These are phyloP conservation scores for Sterrhoptilus dennistouni DNA, from an alignment of 2,113 vertebrate species.

Conservation along the genomic window DNA sequence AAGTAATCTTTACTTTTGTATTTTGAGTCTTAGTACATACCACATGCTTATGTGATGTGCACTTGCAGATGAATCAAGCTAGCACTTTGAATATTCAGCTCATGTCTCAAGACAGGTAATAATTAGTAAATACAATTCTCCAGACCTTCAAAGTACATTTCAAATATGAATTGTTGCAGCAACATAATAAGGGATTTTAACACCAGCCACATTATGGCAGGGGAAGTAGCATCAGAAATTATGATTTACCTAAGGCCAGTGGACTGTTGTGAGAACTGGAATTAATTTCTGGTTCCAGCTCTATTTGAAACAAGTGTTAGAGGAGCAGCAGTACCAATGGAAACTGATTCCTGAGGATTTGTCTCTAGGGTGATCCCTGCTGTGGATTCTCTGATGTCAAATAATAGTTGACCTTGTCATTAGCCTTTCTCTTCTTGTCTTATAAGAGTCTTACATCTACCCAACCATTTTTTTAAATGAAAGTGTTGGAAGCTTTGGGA, in stretches of 20 bases:
- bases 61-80: conserved; percentile 38
- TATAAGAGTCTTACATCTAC: background rate
- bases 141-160: conserved; percentile 55
- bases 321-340: background rate
- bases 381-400: conserved; percentile 24
- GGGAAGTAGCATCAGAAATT: conserved; percentile 39
- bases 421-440: conserved; percentile 31
- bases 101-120: conserved; percentile 53
- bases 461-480: background rate
- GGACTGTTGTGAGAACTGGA: conserved; percentile 31
- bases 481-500: conserved; percentile 20
- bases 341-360: conserved; percentile 7
- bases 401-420: conserved; percentile 22
- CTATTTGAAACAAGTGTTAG: background rate
- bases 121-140: conserved; percentile 53
- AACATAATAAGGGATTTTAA: background rate
- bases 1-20: background rate
- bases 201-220: background rate
- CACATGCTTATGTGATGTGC: background rate
- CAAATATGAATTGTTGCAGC: conserved; percentile 41
- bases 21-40: background rate
- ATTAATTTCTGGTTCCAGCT: conserved; percentile 21
- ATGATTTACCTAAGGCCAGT: background rate
- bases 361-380: conserved; percentile 8
- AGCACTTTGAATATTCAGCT: conserved; percentile 53